Conservation (phyloP, 2,797 vertebrate genomes). For the Phrynocephalus forsythii region DNA sequence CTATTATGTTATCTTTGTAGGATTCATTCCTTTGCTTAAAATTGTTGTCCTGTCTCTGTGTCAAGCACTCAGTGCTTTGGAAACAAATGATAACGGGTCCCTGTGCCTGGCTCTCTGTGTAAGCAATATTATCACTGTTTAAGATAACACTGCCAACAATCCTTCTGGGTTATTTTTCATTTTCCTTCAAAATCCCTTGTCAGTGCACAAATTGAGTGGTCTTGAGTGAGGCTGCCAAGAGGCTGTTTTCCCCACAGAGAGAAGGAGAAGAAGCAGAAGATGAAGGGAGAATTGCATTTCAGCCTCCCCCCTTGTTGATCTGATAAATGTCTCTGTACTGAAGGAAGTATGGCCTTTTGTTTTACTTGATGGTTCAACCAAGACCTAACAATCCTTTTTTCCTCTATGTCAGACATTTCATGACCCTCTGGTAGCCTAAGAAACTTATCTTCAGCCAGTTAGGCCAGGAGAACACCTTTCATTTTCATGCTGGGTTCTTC, state of each 20-base stretch:
- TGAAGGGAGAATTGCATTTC: conserved; percentile 41
- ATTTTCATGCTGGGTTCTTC: conserved; percentile 42
- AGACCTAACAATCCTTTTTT: conserved; percentile 46
- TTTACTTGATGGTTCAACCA: conserved; percentile 58
- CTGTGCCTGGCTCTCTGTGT: not conserved
- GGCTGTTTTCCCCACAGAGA: not conserved
- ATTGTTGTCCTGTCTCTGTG: conserved; percentile 14
- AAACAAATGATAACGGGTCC: not conserved
- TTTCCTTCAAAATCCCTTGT: conserved; percentile 37
- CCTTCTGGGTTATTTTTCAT: conserved; percentile 21
- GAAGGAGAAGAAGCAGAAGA: conserved; percentile 39
- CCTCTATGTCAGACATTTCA: conserved; percentile 50
- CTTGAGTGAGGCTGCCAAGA: not conserved
- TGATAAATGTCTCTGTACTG: conserved; percentile 44
- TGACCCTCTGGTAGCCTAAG: conserved; percentile 39
- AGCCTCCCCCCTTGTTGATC: conserved; percentile 34
- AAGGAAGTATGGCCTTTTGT: conserved; percentile 45
- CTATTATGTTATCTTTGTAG: conserved; percentile 18
- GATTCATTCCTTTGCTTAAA: conserved; percentile 22
- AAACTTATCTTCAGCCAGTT: conserved; percentile 22
- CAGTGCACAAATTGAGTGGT: conserved; percentile 11
- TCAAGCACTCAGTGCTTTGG: not conserved
- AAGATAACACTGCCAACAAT: not conserved
- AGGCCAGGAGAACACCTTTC: conserved; percentile 21
- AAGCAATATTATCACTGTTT: not conserved